These are phyloP conservation scores for Cephus rjabovi DNA, from an alignment of 2,888 invertebrate genomes.

Conservation along the genomic window DNA sequence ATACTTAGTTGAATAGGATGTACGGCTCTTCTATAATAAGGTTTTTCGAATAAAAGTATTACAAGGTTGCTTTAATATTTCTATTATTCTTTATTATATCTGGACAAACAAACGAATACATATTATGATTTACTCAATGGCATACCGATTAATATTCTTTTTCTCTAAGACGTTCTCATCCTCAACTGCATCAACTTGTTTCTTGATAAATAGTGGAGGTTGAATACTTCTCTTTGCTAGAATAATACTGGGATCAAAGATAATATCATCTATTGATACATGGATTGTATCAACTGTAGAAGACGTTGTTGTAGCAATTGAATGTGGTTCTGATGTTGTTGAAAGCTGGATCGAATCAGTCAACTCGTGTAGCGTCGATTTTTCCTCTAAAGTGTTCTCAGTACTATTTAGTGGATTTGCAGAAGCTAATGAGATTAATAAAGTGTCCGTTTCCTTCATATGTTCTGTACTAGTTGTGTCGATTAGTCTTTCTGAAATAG, in stretches of 20 bases:
- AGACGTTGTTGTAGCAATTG: not conserved
- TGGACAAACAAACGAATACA: not conserved
- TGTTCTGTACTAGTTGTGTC: not conserved
- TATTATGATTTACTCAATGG: not conserved
- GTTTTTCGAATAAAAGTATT: not conserved
- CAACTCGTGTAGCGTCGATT: not conserved
- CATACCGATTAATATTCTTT: not conserved
- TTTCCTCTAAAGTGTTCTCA: not conserved
- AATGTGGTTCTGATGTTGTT: not conserved
- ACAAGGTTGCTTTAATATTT: not conserved
- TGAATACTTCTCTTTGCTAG: conserved; percentile 14
- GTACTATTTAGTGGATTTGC: not conserved
- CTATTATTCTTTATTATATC: not conserved
- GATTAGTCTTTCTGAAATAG: not conserved
- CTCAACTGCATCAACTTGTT: not conserved
- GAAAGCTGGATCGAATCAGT: not conserved
- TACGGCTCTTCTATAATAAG: not conserved
- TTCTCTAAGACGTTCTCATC: not conserved
- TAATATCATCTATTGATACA: not conserved
- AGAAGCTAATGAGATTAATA: not conserved
- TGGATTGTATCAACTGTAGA: not conserved
- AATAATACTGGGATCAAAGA: conserved; percentile 15
- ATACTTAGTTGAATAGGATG: not conserved
- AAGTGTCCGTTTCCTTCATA: not conserved
- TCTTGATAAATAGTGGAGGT: not conserved